Base-by-base conservation (phyloP, 2,113 vertebrate genomes). In the Sylvietta virens region DNA sequence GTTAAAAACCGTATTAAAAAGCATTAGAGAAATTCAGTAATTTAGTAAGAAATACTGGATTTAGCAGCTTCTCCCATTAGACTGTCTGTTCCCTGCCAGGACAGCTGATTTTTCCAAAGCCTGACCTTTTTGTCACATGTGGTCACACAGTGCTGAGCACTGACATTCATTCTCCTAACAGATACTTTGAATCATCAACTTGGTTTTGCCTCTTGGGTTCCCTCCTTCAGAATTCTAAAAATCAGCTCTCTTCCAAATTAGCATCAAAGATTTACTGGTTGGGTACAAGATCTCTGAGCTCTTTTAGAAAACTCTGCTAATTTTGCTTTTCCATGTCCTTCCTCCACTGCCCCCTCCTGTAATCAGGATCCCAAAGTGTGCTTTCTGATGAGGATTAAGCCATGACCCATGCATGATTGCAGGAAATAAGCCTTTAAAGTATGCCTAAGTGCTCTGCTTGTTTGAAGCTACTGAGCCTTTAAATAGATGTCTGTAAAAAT, bases 371-470 rank as follows among this genome's bases (percentile, higher is more conserved):
- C 58, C 71, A 37, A 67, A 76, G 64, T 51, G 61, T 51, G 65
- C 37, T 73, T 69, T 92, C 67, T 88, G 93, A 90, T 88, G 94
- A 91, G 90, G 93, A 90, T 88, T 78, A 72, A 92, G 90, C 90
- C 86, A 42, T 83, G 96, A 92, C 86, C 91, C 66, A 57, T 42
- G 48, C 76, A 66, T 92, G 92, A 96, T 84, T 97, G 89, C 92
- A 94, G 92, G 92, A 96, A 95, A 94, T 90, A 91, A 92, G 91
- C 89, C 94, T 96, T 91, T 81, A 92, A 95, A 97, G 77, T 92
- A 88, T 84, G 84, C 95, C 65, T 87, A 91, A 96, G 87, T 92
- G 82, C 80, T 90, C 88, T 57, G 86, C 90, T 96, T 93, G 88
- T 90, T 94, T 94, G 93, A 94, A 94, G 92, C 81, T 74, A 92